Evolutionary conservation across 1,140 invertebrate species (phyloP), one percentile per base, ranked within the genome.

Genomic region (Mamestra configurata): DNA sequence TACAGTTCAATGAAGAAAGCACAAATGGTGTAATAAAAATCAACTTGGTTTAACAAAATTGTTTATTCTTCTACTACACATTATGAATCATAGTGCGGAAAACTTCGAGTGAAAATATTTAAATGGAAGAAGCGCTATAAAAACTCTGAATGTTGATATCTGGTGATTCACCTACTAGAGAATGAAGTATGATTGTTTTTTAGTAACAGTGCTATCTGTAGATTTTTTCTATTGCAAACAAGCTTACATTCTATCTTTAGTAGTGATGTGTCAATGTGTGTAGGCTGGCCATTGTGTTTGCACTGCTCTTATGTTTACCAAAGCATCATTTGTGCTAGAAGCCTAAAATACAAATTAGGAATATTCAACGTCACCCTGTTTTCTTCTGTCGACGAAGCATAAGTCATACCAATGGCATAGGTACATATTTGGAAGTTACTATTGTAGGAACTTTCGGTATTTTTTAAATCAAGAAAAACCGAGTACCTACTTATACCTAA

Each of bases 1-100:
- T 40, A 53, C 27, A 57, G 22, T 27, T 3, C 80, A 77, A 37
- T 27, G 18, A 76, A 18, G 35, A 40, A 6, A 35, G 43, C 6
- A 49, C 22, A 24, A 11, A n/a, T 24, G 13, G 11, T 31, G 18
- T 55, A 76, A 76, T 59, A 61, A 61, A 18, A 76, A 8, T 18
- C 35, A 55, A 18, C 40, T 76, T 59, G 24, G 10, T 20, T 46
- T 2, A 46, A 46, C 27, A 71, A 51, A 71, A 53, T 71, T 35
- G 27, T 71, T 71, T 71, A 71, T 71, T 71, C 24, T n/a, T 53
- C 15, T 31, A 71, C 27, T 18, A 53, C 27, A 70, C 22, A 70
- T 46, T 27, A 49, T 70, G n/a, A 46, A n/a, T 46, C 66, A 53
- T 35, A n/a, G 68, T 71, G 68, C 49, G 24, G 15, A n/a, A 53